Conservation (phyloP, 2,797 vertebrate genomes). For the Tauraco hartlaubi region DNA sequence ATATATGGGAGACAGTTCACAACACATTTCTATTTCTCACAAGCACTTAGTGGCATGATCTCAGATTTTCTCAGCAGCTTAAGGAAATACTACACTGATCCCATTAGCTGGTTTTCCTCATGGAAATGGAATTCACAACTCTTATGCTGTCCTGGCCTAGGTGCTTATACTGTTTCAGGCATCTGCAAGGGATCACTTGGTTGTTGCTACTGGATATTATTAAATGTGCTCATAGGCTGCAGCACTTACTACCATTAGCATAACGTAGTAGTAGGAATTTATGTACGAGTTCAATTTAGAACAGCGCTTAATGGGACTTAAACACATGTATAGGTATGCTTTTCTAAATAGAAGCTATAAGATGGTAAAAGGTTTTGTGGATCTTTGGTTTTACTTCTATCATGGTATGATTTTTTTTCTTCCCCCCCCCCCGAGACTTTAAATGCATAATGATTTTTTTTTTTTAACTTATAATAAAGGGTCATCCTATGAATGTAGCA, state of each 20-base stretch:
- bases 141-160: neutral
- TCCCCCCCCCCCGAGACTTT: neutral
- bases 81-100: neutral
- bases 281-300: neutral
- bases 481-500: neutral
- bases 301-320: neutral
- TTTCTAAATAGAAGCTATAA: neutral
- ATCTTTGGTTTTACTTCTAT: neutral
- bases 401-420: neutral
- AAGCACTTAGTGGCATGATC: constrained; percentile 40
- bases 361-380: neutral
- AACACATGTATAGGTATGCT: neutral
- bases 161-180: neutral
- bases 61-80: constrained; percentile 6
- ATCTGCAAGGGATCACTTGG: neutral
- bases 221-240: neutral
- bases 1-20: constrained; percentile 67
- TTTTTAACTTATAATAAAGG: neutral
- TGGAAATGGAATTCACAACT: neutral
- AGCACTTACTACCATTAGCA: neutral
- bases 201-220: neutral
- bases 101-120: neutral
- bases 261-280: neutral
- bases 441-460: neutral
- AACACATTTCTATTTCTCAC: constrained; percentile 71